Conservation (phyloP, 1,140 invertebrate genomes). For the Pteromalus puparum region DNA sequence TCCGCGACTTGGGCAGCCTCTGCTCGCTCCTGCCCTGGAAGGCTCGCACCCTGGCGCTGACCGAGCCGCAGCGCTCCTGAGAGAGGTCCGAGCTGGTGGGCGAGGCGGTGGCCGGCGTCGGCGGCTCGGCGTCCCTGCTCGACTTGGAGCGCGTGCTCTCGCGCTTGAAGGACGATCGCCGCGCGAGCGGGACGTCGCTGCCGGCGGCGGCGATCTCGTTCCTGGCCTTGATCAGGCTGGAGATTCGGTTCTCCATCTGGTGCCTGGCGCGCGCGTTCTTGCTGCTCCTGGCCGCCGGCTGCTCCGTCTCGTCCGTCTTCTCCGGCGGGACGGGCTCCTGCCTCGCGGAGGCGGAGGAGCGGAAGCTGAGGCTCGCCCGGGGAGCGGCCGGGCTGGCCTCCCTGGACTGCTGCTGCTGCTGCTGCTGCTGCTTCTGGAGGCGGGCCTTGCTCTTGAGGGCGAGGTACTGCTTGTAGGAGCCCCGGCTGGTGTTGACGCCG, state of each 20-base stretch:
- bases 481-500: constrained; percentile 56
- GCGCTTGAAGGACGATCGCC: constrained; percentile 59
- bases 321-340: not conserved
- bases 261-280: constrained; percentile 31
- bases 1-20: constrained; percentile 10
- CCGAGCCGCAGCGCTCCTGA: constrained; percentile 48
- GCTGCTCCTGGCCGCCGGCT: not conserved
- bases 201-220: constrained; percentile 45
- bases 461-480: constrained; percentile 63
- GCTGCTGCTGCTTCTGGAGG: constrained; percentile 53
- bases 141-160: constrained; percentile 21
- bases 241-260: constrained; percentile 37
- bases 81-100: constrained; percentile 15
- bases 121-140: constrained; percentile 13
- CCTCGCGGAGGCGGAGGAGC: not conserved
- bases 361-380: constrained; percentile 15
- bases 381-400: constrained; percentile 53
- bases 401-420: constrained; percentile 55
- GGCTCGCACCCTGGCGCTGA: constrained; percentile 52
- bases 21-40: constrained; percentile 52
- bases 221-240: constrained; percentile 53
- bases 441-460: constrained; percentile 53
- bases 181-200: not conserved
- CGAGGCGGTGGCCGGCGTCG: not conserved
- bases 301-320: too few relatives aligned